Conservation (phyloP, 2,113 vertebrate species). For the Lophura nycthemera region DNA sequence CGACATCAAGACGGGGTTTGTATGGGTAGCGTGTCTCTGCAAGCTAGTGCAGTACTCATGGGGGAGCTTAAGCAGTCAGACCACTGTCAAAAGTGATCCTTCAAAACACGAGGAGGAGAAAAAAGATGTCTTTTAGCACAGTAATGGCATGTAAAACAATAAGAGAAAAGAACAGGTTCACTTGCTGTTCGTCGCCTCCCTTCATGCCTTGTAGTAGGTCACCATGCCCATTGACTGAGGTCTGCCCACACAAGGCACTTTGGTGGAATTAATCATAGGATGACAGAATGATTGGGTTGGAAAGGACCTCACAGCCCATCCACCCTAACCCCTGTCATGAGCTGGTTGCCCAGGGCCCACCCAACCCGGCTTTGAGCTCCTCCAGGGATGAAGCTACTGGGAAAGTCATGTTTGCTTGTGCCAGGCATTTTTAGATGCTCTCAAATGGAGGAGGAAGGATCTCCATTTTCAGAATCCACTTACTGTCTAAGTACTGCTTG, state of each 20-base stretch:
- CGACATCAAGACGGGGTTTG: neutral
- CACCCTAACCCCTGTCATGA: no score
- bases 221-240: neutral
- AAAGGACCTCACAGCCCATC: no score
- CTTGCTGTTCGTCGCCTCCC: neutral
- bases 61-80: neutral
- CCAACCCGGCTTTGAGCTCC: no score
- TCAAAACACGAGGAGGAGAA: neutral
- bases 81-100: neutral
- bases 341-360: no score
- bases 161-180: neutral
- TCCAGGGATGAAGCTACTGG: no score
- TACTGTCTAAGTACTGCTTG: neutral
- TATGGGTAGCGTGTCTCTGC: fast-evolving
- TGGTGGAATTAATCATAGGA: neutral
- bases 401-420: neutral
- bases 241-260: neutral
- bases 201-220: neutral
- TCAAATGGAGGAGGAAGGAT: neutral
- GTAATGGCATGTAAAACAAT: neutral
- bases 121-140: neutral
- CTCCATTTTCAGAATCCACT: neutral
- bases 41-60: neutral
- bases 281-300: no score
- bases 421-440: neutral